Evolutionary conservation across 2,888 invertebrate genomes (phyloP).

Genomic region (Lepidochitona cinerea): DNA sequence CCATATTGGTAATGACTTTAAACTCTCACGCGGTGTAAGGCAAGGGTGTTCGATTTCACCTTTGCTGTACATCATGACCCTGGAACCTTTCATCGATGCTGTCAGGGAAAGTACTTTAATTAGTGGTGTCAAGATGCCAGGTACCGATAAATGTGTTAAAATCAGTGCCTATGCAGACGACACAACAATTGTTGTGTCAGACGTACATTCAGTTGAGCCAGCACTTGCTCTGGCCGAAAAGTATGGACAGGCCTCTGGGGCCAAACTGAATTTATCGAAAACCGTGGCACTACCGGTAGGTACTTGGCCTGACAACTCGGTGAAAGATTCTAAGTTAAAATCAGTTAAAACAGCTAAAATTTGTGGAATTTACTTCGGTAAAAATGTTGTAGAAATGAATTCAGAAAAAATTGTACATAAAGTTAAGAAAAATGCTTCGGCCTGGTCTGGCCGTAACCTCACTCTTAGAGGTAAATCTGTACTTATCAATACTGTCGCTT

Average conservation of each 20-base stretch:
- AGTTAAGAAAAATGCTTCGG: neutral
- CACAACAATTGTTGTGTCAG: conserved; percentile 6
- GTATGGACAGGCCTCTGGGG: conserved; percentile 20
- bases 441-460: neutral
- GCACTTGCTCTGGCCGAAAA: neutral
- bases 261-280: conserved; percentile 31
- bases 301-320: conserved; percentile 20
- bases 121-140: conserved; percentile 20
- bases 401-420: neutral
- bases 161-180: conserved; percentile 20
- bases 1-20: neutral
- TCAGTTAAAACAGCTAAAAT: neutral
- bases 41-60: conserved; percentile 1
- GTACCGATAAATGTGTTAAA: conserved; percentile 4
- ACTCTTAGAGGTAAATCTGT: neutral
- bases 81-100: neutral
- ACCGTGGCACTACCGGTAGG: conserved; percentile 26
- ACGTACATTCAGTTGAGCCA: neutral
- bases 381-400: neutral
- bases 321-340: neutral
- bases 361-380: neutral
- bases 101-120: conserved; percentile 5
- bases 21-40: neutral
- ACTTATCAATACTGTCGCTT: neutral
- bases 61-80: neutral